Base-by-base conservation (phyloP, 2,113 vertebrate genomes). In the Siniperca chuatsi region DNA sequence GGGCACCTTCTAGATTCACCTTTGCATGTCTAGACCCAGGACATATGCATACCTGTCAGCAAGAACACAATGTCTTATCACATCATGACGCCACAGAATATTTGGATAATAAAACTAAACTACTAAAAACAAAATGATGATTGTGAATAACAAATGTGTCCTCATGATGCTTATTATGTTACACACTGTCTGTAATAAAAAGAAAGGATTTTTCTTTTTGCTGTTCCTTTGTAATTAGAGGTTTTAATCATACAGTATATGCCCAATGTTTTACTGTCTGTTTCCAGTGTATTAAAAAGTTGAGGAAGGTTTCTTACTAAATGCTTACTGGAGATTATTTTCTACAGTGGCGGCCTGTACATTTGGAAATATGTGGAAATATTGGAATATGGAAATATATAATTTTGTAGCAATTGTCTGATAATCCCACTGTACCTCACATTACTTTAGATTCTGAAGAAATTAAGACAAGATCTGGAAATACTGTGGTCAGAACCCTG, bases 1-100 rank as follows among this genome's bases (percentile, higher is more conserved):
- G 33, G 77, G 73, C 66, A 68, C 16, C 20, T 25, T 72, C 33
- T 62, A 8, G 8, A 33, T 76, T 35, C 74, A 35, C 23, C 4
- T 44, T 5, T 61, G 58, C 87, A 58, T 78, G 88, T 83, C 29
- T 35, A 54, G 73, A 76, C 29, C 29, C 76, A 75, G 46, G 55
- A 64, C 11, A 46, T 6, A 54, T 64, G 44, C 74, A 67, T 70
- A 81, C 80, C 80, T 83, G 75, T 82, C 42, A 57, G 58, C 57
- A 60, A 29, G n/a, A 73, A 35, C 12, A 25, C 61, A 46, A 48
- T 10, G 40, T 12, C 11, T 66, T 54, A 42, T 67, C 35, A 48
- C 55, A 52, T 40, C 25, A 40, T 64, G 58, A 50, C 11, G 5
- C 25, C 10, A 29, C 40, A 64, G 23, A 20, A 82, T 55, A 64